These are phyloP conservation scores for Cacoxenus indagator DNA, from an alignment of 2,888 invertebrate genomes.

Conservation along the genomic window DNA sequence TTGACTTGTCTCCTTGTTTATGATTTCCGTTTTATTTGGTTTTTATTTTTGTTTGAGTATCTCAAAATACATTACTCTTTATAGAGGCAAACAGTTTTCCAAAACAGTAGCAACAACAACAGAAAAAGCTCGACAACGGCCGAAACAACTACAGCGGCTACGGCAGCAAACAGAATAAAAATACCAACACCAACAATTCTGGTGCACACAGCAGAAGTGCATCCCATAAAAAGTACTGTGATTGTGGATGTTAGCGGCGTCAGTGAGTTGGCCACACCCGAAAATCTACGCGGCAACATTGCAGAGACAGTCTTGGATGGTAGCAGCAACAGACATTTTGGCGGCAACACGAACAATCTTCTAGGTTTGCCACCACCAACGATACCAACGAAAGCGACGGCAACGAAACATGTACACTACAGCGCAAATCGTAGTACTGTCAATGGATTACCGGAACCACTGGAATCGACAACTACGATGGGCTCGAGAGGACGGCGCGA, in stretches of 20 bases:
- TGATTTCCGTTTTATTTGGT: constrained; percentile 9
- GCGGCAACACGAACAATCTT: not conserved
- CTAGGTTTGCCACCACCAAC: not conserved
- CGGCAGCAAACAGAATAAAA: constrained; percentile 8
- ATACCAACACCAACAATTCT: constrained; percentile 52
- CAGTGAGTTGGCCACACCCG: constrained; percentile 37
- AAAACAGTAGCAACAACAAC: constrained; percentile 40
- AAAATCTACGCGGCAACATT: constrained; percentile 34
- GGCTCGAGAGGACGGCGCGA: constrained; percentile 14
- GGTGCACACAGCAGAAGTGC: constrained; percentile 63
- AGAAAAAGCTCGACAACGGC: constrained; percentile 20
- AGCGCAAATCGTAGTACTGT: not conserved
- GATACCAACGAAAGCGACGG: constrained; percentile 22
- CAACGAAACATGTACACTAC: constrained; percentile 31
- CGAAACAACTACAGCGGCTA: constrained; percentile 32
- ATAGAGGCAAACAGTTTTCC: constrained; percentile 66
- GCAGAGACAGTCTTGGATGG: not conserved
- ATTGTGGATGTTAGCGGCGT: constrained; percentile 43
- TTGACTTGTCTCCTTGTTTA: constrained; percentile 18
- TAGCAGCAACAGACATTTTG: not conserved
- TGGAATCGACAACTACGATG: not conserved
- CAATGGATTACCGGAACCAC: not conserved
- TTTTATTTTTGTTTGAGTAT: constrained; percentile 18
- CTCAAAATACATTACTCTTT: constrained; percentile 62
- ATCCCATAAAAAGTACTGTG: constrained; percentile 49